phyloP scores from a whole-genome alignment of 2,797 vertebrate species.

The Distichodus sexfasciatus region DNA sequence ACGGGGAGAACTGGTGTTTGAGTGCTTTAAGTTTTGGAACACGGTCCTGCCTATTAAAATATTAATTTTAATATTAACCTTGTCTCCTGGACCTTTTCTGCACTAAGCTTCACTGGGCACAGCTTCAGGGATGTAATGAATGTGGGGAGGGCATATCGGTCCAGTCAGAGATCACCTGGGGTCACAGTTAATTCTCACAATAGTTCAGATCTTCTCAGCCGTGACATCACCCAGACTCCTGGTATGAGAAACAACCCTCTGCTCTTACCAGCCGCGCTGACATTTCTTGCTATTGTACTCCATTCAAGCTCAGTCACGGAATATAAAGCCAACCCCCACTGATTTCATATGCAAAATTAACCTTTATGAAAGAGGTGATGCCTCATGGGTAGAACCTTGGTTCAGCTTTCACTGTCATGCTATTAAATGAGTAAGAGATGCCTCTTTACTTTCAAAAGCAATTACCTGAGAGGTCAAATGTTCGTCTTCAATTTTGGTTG shows the following conservation, averaged over 20 bases:
- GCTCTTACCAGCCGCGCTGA: slow-evolving; percentile 30
- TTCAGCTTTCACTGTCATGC: slow-evolving; percentile 27
- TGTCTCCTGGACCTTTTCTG: slow-evolving; percentile 26
- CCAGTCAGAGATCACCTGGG: slow-evolving; percentile 28
- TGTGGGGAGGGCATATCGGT: slow-evolving; percentile 7
- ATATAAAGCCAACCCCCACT: slow-evolving; percentile 22
- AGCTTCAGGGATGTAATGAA: slow-evolving; percentile 13
- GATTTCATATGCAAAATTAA: slow-evolving; percentile 42
- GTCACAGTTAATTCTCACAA: slow-evolving; percentile 29
- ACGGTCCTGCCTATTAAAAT: neutral
- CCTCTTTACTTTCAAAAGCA: slow-evolving; percentile 26
- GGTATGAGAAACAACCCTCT: slow-evolving; percentile 7
- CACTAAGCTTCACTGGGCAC: slow-evolving; percentile 2
- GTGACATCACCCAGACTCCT: slow-evolving; percentile 12
- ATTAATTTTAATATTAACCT: slow-evolving; percentile 12
- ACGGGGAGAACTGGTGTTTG: neutral
- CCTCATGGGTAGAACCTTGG: slow-evolving; percentile 21
- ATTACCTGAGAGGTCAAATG: slow-evolving; percentile 41
- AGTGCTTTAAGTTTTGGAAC: neutral
- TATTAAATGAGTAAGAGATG: slow-evolving; percentile 17
- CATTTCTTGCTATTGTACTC: slow-evolving; percentile 33
- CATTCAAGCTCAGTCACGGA: slow-evolving; percentile 3
- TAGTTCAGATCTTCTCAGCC: slow-evolving; percentile 36
- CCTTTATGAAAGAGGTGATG: slow-evolving; percentile 39
- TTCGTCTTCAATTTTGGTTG: slow-evolving; percentile 12